Base-by-base conservation (phyloP, 2,888 invertebrate species). In the Calliopum simillimum region DNA sequence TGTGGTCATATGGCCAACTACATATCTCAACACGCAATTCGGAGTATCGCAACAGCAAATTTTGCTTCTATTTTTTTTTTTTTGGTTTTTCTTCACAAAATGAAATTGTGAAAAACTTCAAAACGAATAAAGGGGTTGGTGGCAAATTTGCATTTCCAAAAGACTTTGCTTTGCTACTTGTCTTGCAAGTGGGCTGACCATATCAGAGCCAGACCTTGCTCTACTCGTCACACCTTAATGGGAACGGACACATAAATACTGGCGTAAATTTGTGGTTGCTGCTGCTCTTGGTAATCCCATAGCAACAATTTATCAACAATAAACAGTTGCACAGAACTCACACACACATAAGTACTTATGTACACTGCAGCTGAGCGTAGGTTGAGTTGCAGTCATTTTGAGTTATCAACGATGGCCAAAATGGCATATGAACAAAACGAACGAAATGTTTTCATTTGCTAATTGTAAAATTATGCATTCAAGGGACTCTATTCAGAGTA, bases 301-400 rank as follows among this genome's bases (percentile, higher is more conserved):
- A 75, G 77, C 79, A 81, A 78, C 80, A 80, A 82, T 82, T 82
- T 80, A 82, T 80, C 82, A 82, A 81, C 81, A 79, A 79, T 81
- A 78, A 79, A 82, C 82, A 80, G 82, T 82, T 82, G 82, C 82
- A 80, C 81, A 78, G 80, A 81, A 55, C 21, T 33, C 33, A 8
- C n/a, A n/a, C n/a, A n/a, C n/a, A n/a, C n/a, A n/a, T n/a, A n/a
- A n/a, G n/a, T n/a, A n/a, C n/a, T n/a, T n/a, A n/a, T n/a, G n/a
- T 33, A 33, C 8, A 33, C 33, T 6, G 33, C 8, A 5, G 33
- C 8, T 33, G 8, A 33, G 33, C 33, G 33, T 33, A 33, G 33
- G 33, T 33, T 5, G 33, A 33, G 33, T 33, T 33, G 33, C 33
- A 33, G 33, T 33, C 8, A 8, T 33, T 33, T 33, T 8, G 8